These are phyloP conservation scores for Drosophila siamana DNA, from an alignment of 2,888 invertebrate species.

Conservation along the genomic window DNA sequence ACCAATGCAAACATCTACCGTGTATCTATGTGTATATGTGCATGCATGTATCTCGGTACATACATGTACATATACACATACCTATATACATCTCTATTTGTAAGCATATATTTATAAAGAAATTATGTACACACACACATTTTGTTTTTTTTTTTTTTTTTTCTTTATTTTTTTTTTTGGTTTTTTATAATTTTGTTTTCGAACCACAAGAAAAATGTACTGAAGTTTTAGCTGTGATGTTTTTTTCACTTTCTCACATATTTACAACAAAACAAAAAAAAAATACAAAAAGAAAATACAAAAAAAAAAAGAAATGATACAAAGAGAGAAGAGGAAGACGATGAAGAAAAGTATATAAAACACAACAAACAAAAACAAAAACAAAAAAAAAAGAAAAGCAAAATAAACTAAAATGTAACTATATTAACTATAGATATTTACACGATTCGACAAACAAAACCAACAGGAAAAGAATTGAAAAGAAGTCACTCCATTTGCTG, in stretches of 20 bases:
- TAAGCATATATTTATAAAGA: constrained; percentile 22
- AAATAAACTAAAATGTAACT: not conserved
- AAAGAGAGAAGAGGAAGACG: constrained; percentile 1
- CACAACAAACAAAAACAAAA: constrained; percentile 17
- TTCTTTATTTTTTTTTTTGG: constrained; percentile 35
- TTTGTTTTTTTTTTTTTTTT: constrained; percentile 42
- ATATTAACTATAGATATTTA: not conserved
- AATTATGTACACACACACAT: constrained; percentile 37
- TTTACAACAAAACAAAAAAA: constrained; percentile 35
- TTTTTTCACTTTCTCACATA: constrained; percentile 81
- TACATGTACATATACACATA: constrained; percentile 6
- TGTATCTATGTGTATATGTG: constrained; percentile 8
- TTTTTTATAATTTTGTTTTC: constrained; percentile 50
- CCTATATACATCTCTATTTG: constrained; percentile 10
- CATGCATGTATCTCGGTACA: constrained; percentile 1
- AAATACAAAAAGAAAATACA: constrained; percentile 13
- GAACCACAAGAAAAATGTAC: constrained; percentile 82
- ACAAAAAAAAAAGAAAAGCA: not conserved
- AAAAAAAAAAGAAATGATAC: constrained; percentile 5
- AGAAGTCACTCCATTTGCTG: constrained; percentile 50
- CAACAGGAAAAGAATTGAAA: not conserved
- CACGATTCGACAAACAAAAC: not conserved
- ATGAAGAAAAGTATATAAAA: constrained; percentile 26
- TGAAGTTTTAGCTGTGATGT: constrained; percentile 85
- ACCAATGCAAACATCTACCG: not conserved